Conservation (phyloP, 2,888 invertebrate genomes). For the Drosophila recens region DNA sequence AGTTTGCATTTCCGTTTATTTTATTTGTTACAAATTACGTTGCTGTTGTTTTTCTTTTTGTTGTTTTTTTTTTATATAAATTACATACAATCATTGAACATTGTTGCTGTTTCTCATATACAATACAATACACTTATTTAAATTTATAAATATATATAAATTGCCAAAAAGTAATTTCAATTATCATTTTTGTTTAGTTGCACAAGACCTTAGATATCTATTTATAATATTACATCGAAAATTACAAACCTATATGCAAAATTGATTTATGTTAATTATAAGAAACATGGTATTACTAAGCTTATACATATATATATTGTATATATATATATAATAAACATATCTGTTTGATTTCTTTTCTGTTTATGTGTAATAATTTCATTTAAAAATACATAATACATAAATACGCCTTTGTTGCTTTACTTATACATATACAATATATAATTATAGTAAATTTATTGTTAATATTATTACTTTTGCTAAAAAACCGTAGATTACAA, state of each 20-base stretch:
- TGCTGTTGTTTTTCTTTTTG: conserved; percentile 15
- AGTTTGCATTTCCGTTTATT: conserved; percentile 58
- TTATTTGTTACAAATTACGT: conserved; percentile 45
- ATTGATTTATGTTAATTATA: conserved; percentile 59
- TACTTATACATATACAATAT: conserved; percentile 43
- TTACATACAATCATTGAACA: conserved; percentile 53
- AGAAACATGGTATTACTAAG: conserved; percentile 32
- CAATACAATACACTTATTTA: conserved; percentile 29
- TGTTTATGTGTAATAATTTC: conserved; percentile 65
- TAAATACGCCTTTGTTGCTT: conserved; percentile 70
- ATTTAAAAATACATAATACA: conserved; percentile 77
- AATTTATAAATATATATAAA: conserved; percentile 46
- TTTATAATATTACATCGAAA: conserved; percentile 70
- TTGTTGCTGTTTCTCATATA: conserved; percentile 46
- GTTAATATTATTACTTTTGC: conserved; percentile 34
- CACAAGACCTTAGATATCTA: conserved; percentile 54
- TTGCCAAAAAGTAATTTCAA: conserved; percentile 65
- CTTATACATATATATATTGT: conserved; percentile 24
- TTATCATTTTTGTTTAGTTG: conserved; percentile 47
- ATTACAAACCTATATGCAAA: conserved; percentile 65
- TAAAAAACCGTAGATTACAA: conserved; percentile 71
- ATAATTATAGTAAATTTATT: conserved; percentile 35
- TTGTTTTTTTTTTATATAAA: conserved; percentile 39
- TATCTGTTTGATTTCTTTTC: conserved; percentile 32
- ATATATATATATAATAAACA: conserved; percentile 32